Base-by-base conservation (phyloP, 1,140 invertebrate genomes). In the Pygmarrhopalites habei region DNA sequence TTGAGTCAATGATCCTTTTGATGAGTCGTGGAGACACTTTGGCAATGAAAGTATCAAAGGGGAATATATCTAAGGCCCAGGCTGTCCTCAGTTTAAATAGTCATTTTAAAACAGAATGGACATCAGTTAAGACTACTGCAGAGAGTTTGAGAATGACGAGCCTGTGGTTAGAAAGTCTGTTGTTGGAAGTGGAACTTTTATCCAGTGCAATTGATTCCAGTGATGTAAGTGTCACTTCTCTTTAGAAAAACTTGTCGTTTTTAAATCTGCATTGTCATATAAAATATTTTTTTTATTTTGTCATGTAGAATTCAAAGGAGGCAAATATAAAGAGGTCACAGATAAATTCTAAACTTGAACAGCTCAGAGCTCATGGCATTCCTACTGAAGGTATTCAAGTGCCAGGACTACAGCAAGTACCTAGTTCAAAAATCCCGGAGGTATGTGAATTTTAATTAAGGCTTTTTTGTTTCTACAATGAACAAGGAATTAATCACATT, bases 1-100 rank as follows among this genome's bases (percentile, higher is more conserved):
- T 56, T 25, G 53, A 56, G 53, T 56, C 53, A 3, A 56, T 56
- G 53, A 56, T 56, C 35, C 53, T 56, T 32, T 39, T 56, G 29
- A 56, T 56, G 7, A 39, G 29, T 4, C 26, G 39, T 10, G 53
- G 53, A 14, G 53, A 56, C 23, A 35, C 30, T 19, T 41, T 56
- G 35, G 10, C 53, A 3, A 56, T 56, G 53, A 56, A 56, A n/a
- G 7, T 56, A 21, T 56, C 53, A 3, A 56, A 56, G 19, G 29
- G 10, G 12, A 32, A 56, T 56, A 10, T 56, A 15, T 2, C 15
- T 4, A 30, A 56, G 2, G 53, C 53, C 17, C 10, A 56, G 26
- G 3, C 35, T n/a, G 30, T 56, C 19, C 30, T 19, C 10, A 7
- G 39, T 7, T 32, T 19, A 2, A 56, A 56, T 26, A 26, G 12